phyloP scores from a whole-genome alignment of 2,888 invertebrate species.

The Pseudanteris insignis region DNA sequence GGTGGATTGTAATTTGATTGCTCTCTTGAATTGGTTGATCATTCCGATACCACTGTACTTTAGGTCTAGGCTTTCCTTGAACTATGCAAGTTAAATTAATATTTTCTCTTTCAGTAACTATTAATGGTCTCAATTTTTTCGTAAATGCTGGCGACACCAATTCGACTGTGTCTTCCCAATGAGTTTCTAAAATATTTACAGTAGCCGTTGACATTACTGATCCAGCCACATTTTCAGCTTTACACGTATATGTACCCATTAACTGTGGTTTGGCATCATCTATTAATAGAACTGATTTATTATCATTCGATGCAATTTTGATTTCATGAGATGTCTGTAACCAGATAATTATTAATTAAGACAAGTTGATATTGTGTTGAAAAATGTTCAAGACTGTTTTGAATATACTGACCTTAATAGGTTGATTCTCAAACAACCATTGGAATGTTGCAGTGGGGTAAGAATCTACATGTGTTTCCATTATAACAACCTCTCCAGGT shows the following conservation, averaged over 20 bases:
- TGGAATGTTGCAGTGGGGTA: slow-evolving; percentile 84
- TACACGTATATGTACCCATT: slow-evolving; percentile 82
- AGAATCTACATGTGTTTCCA: slow-evolving; percentile 81
- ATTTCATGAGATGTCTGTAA: slow-evolving; percentile 73
- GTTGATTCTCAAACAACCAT: slow-evolving; percentile 83
- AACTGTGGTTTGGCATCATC: slow-evolving; percentile 76
- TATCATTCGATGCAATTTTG: slow-evolving; percentile 78
- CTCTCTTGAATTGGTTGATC: slow-evolving; percentile 77
- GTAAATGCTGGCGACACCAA: slow-evolving; percentile 80
- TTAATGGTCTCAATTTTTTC: slow-evolving; percentile 76
- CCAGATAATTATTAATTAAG: too few species aligned
- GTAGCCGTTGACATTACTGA: slow-evolving; percentile 87
- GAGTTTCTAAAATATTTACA: slow-evolving; percentile 72
- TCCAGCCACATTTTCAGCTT: slow-evolving; percentile 90
- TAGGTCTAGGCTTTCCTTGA: slow-evolving; percentile 81
- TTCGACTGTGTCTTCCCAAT: slow-evolving; percentile 71
- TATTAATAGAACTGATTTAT: slow-evolving; percentile 82
- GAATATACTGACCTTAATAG: too few species aligned
- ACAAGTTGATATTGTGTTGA: too few species aligned
- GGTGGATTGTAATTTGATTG: slow-evolving; percentile 79
- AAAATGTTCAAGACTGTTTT: too few species aligned
- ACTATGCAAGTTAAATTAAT: slow-evolving; percentile 79
- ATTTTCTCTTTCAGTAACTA: slow-evolving; percentile 91
- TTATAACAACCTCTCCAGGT: slow-evolving; percentile 79
- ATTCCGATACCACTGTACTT: slow-evolving; percentile 83